Evolutionary conservation across 2,113 vertebrate species (phyloP).

Genomic region (Leptobrachium leishanense): DNA sequence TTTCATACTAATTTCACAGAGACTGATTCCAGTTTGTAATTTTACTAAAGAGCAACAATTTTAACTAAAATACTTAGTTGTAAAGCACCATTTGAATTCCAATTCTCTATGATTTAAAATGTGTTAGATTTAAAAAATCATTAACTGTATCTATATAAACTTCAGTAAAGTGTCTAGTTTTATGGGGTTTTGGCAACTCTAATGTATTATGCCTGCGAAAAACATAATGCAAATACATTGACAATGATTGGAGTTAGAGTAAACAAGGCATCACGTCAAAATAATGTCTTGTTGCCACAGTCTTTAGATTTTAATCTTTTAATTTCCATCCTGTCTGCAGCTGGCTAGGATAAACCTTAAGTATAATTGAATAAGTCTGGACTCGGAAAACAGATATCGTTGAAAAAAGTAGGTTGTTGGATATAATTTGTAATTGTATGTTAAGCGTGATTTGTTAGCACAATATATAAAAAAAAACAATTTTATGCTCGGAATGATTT

Average conservation of each 20-base stretch:
- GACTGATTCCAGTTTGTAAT: no score
- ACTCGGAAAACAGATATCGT: no score
- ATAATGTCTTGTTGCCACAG: constrained; percentile 1
- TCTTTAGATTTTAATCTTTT: constrained; percentile 7
- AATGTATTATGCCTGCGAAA: neutral
- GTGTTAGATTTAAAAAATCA: neutral
- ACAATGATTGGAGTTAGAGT: constrained; percentile 1
- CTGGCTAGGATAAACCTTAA: neutral
- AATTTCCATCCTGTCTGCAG: constrained; percentile 4
- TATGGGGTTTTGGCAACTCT: neutral
- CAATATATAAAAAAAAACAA: no score
- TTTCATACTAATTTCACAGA: no score
- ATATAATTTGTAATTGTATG: no score
- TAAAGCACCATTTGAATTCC: no score
- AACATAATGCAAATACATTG: neutral
- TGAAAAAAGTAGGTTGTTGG: no score
- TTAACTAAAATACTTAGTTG: no score
- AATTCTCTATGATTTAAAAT: no score
- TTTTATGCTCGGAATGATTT: no score
- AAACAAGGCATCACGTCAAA: neutral
- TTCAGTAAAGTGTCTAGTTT: neutral
- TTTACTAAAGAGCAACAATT: no score
- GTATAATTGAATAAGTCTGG: neutral
- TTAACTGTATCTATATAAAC: neutral
- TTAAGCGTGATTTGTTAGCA: no score